Conservation (phyloP, 2,797 vertebrate species). For the Enteromius radiatus region DNA sequence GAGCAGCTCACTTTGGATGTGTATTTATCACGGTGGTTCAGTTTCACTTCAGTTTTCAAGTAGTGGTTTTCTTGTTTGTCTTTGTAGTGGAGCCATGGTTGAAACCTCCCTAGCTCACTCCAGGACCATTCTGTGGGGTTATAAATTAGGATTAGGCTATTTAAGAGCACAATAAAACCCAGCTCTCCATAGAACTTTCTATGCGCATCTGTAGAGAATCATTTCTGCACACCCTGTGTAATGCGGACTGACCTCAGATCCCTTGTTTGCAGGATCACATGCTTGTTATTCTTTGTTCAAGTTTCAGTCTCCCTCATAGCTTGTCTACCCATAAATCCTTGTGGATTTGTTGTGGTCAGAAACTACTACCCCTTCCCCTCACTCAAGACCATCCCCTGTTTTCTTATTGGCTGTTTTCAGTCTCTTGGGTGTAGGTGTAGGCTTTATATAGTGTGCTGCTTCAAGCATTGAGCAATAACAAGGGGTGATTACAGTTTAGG, state of each 20-base stretch:
- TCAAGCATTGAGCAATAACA: not conserved
- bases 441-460: constrained; percentile 45
- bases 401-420: constrained; percentile 42
- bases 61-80: not conserved
- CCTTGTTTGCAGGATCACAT: constrained; percentile 28
- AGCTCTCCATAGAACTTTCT: not conserved
- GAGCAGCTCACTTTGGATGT: constrained; percentile 66
- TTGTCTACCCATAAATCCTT: constrained; percentile 42
- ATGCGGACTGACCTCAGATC: constrained; percentile 3
- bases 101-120: not conserved
- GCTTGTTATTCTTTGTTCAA: constrained; percentile 44
- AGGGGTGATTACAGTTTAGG: constrained; percentile 15
- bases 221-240: not conserved
- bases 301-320: not conserved
- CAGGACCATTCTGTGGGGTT: not conserved
- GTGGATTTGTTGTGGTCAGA: constrained; percentile 41
- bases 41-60: constrained; percentile 32
- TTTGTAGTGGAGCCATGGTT: not conserved
- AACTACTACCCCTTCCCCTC: constrained; percentile 13
- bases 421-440: constrained; percentile 29
- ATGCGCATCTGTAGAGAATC: not conserved
- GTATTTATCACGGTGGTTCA: constrained; percentile 68
- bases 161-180: not conserved
- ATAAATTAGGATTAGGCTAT: constrained; percentile 27
- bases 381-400: constrained; percentile 45